phyloP scores from a whole-genome alignment of 2,888 invertebrate species.

The Amiota mariae region DNA sequence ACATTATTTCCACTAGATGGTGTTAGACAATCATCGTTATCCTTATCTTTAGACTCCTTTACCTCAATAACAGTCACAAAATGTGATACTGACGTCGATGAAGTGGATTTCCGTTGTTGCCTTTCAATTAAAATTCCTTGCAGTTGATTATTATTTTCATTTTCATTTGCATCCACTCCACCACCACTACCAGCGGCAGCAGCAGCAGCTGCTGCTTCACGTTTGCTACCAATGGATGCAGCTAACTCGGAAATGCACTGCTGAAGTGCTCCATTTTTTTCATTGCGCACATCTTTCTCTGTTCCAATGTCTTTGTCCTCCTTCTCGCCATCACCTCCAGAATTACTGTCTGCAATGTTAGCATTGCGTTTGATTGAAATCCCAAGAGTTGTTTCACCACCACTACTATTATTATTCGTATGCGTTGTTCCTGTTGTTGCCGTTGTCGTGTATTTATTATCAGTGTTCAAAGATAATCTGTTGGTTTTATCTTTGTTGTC shows the following conservation, averaged over 20 bases:
- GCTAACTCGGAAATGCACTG: constrained; percentile 84
- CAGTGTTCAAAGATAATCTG: constrained; percentile 67
- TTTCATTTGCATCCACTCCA: constrained; percentile 26
- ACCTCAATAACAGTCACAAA: constrained; percentile 93
- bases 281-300: constrained; percentile 68
- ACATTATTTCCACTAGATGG: constrained; percentile 32
- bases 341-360: constrained; percentile 43
- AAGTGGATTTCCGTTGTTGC: not conserved
- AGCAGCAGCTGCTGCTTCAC: constrained; percentile 44
- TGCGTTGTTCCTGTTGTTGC: constrained; percentile 45
- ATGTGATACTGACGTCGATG: constrained; percentile 73
- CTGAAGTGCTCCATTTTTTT: constrained; percentile 72
- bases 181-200: constrained; percentile 6
- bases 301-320: constrained; percentile 71
- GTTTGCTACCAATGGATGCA: constrained; percentile 68
- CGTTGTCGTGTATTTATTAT: constrained; percentile 64
- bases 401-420: constrained; percentile 19
- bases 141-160: constrained; percentile 37
- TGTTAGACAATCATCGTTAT: constrained; percentile 51
- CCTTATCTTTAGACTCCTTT: constrained; percentile 79
- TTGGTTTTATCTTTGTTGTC: constrained; percentile 61
- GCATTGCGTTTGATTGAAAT: constrained; percentile 34
- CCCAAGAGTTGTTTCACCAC: constrained; percentile 21
- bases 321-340: constrained; percentile 52
- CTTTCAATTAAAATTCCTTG: not conserved